phyloP scores from a whole-genome alignment of 2,113 vertebrate species.

The Atlantisia rogersi region DNA sequence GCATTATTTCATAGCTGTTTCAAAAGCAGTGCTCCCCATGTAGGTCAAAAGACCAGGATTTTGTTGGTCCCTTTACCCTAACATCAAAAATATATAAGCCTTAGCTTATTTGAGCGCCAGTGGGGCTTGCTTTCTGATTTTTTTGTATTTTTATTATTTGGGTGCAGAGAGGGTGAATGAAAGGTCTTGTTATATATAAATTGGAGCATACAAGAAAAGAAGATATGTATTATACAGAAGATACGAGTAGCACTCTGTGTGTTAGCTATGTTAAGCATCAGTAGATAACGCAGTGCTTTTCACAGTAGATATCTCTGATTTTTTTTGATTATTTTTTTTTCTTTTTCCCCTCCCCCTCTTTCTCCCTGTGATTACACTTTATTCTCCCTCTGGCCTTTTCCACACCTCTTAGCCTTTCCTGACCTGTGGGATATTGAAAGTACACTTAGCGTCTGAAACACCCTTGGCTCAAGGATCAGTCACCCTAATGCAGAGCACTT shows the following conservation, averaged over 20 bases:
- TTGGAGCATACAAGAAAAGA: neutral
- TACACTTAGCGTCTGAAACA: neutral
- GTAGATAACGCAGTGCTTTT: neutral
- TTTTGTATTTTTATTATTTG: slow-evolving; percentile 10
- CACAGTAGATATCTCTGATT: neutral
- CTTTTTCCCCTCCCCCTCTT: neutral
- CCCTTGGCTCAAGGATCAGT: neutral
- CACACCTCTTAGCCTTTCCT: slow-evolving; percentile 1
- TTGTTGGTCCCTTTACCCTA: neutral
- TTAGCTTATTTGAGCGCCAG: neutral
- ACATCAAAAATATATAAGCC: neutral
- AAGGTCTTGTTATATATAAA: slow-evolving; percentile 18
- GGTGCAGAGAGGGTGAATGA: neutral
- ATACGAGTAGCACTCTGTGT: neutral
- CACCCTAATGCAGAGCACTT: neutral
- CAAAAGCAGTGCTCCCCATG: slow-evolving; percentile 37
- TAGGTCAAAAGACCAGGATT: slow-evolving; percentile 42
- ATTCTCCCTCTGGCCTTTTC: neutral
- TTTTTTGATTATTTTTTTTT: neutral
- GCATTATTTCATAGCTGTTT: slow-evolving; percentile 51
- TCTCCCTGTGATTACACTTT: neutral
- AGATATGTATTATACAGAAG: neutral
- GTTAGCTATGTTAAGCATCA: slow-evolving; percentile 18
- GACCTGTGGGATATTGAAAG: neutral
- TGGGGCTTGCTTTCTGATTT: neutral